phyloP scores from a whole-genome alignment of 2,113 vertebrate genomes.

The Lates calcarifer region DNA sequence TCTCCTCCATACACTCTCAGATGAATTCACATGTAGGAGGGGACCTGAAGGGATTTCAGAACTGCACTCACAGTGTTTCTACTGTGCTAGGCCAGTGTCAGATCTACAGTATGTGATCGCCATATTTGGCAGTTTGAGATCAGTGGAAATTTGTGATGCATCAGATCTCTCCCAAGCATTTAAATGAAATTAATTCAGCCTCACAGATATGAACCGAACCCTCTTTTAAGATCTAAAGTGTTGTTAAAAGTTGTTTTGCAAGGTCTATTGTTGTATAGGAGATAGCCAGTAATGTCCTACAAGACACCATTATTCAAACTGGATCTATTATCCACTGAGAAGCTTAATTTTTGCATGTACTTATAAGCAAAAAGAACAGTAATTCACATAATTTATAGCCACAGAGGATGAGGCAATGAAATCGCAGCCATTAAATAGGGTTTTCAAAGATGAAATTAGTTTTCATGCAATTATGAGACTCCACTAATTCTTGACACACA shows the following conservation, averaged over 20 bases:
- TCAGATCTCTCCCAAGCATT: slow-evolving; percentile 12
- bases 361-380: slow-evolving; percentile 68
- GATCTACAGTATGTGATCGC: background rate
- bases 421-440: slow-evolving; percentile 74
- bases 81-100: no score
- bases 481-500: slow-evolving; percentile 77
- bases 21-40: background rate
- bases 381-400: slow-evolving; percentile 76
- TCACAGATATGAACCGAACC: slow-evolving; percentile 9
- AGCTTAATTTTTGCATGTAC: slow-evolving; percentile 68
- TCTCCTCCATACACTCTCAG: background rate
- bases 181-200: slow-evolving; percentile 16
- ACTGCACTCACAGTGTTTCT: no score
- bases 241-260: slow-evolving; percentile 31
- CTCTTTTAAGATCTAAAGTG: slow-evolving; percentile 9
- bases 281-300: slow-evolving; percentile 47
- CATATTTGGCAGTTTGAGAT: background rate
- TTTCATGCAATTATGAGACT: slow-evolving; percentile 80
- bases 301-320: slow-evolving; percentile 67
- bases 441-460: slow-evolving; percentile 82
- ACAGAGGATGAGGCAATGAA: slow-evolving; percentile 76
- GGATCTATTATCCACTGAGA: slow-evolving; percentile 69
- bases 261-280: slow-evolving; percentile 22
- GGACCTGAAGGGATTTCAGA: background rate
- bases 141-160: background rate